Conservation (phyloP, 1,140 invertebrate genomes). For the Metaphire vulgaris region DNA sequence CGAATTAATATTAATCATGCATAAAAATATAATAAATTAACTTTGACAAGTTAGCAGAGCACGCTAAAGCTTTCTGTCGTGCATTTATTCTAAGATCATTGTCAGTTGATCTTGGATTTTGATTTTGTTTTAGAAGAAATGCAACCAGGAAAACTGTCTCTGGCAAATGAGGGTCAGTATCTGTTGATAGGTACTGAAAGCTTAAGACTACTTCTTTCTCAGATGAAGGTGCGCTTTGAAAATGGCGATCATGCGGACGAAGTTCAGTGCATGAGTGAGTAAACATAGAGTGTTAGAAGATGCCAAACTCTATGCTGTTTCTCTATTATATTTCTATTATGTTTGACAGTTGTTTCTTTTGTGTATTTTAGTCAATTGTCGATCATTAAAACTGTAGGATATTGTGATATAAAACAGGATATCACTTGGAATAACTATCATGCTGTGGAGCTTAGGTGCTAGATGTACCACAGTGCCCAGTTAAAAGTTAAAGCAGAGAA, state of each 20-base stretch:
- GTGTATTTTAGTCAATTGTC: neutral
- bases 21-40: neutral
- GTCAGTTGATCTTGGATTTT: neutral
- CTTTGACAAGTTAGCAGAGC: neutral
- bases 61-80: neutral
- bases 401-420: neutral
- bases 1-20: neutral
- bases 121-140: neutral
- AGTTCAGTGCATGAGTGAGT: slow-evolving; percentile 7
- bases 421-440: too few relatives aligned
- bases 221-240: slow-evolving; percentile 52
- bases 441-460: too few relatives aligned
- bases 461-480: too few relatives aligned
- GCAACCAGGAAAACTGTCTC: slow-evolving; percentile 54
- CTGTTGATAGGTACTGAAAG: slow-evolving; percentile 72
- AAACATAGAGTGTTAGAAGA: too few relatives aligned
- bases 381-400: neutral
- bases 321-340: too few relatives aligned
- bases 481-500: too few relatives aligned
- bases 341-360: neutral
- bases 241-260: slow-evolving; percentile 42
- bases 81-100: neutral
- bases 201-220: slow-evolving; percentile 62
- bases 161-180: slow-evolving; percentile 82
- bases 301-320: too few relatives aligned